A percentile compares a stretch with the other conserved stretches of the same genome.
phyloP scores from a whole-genome alignment of 1,140 invertebrate genomes.

The Bombus affinis region DNA sequence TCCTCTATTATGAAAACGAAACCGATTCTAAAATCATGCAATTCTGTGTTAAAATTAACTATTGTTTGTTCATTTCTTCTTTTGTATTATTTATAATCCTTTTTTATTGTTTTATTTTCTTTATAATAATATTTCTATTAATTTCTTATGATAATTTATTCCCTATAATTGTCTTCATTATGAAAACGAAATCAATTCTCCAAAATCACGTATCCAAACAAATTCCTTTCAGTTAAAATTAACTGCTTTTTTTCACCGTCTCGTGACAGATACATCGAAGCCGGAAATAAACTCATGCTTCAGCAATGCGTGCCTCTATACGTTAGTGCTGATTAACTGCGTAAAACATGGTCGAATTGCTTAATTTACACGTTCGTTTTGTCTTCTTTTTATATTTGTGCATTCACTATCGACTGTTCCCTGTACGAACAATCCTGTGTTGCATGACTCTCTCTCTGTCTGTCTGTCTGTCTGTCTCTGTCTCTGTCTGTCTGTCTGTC shows the following conservation, averaged over 20 bases:
- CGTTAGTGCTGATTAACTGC: neutral
- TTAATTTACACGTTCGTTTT: constrained; percentile 57
- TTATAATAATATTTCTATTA: no score
- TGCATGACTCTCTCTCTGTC: neutral
- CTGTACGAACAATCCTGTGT: constrained; percentile 51
- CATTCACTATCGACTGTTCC: constrained; percentile 43
- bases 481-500: neutral
- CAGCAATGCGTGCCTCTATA: neutral
- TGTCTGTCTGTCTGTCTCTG: neutral
- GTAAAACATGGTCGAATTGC: constrained; percentile 3
- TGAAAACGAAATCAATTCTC: neutral
- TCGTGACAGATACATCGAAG: neutral
- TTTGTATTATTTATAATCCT: no score
- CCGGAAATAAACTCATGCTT: neutral
- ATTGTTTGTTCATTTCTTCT: no score
- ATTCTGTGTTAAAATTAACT: no score
- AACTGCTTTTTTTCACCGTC: neutral
- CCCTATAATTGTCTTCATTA: neutral
- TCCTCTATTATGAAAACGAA: neutral
- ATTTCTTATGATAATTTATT: no score
- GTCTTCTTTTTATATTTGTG: constrained; percentile 47
- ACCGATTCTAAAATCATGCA: no score
- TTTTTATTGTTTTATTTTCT: no score
- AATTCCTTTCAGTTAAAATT: neutral
- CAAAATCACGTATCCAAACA: neutral